phyloP scores from a whole-genome alignment of 2,797 vertebrate species.

The Triplophysa yarkandensis region DNA sequence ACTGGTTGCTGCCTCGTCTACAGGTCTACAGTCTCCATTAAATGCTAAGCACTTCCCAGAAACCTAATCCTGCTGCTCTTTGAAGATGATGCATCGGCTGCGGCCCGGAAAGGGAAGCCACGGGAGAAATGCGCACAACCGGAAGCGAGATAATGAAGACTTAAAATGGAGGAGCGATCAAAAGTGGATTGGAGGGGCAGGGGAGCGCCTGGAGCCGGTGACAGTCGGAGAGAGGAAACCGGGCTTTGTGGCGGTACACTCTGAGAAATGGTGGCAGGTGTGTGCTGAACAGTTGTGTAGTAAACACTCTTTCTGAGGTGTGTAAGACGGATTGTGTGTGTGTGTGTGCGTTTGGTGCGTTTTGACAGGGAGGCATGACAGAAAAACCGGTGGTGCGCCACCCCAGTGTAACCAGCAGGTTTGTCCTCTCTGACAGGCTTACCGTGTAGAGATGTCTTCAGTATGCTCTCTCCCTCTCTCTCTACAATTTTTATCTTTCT shows the following conservation, averaged over 20 bases:
- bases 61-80: slow-evolving; percentile 42
- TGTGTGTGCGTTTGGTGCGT: slow-evolving; percentile 26
- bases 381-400: slow-evolving; percentile 18
- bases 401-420: slow-evolving; percentile 46
- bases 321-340: slow-evolving; percentile 24
- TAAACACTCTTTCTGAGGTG: slow-evolving; percentile 34
- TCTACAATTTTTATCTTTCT: slow-evolving; percentile 48
- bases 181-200: neutral
- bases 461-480: slow-evolving; percentile 11
- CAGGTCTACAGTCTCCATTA: slow-evolving; percentile 42
- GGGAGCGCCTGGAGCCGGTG: neutral
- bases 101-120: slow-evolving; percentile 8
- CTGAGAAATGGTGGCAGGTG: slow-evolving; percentile 9
- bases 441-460: slow-evolving; percentile 29
- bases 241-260: slow-evolving; percentile 7
- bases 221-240: slow-evolving; percentile 17
- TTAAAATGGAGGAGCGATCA: slow-evolving; percentile 33
- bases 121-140: neutral
- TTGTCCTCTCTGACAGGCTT: slow-evolving; percentile 44
- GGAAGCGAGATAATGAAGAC: slow-evolving; percentile 29
- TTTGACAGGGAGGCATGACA: slow-evolving; percentile 46
- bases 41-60: slow-evolving; percentile 35
- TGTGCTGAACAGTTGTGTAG: slow-evolving; percentile 12
- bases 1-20: slow-evolving; percentile 49
- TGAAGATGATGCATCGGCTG: slow-evolving; percentile 26